Base-by-base conservation (phyloP, 2,113 vertebrate species). In the Corvus cornix region DNA sequence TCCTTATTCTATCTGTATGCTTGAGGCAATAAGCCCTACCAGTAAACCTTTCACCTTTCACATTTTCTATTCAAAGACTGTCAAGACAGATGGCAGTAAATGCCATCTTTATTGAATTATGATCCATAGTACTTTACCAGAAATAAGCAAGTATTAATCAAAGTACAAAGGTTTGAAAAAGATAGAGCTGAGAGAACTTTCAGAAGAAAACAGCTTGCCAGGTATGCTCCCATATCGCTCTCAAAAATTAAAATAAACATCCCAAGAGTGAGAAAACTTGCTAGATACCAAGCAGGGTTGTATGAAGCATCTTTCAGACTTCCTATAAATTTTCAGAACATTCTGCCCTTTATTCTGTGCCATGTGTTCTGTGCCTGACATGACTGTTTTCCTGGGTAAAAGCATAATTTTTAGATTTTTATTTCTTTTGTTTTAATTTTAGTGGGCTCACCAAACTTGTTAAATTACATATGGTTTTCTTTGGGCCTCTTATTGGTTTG, bases 121-220 rank as follows among this genome's bases (percentile, higher is more conserved):
- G 82, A 97, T 96, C 96, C 96, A 86, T 81, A 70, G 78, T 84
- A 87, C 95, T 97, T 97, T 95, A 94, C 82, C 77, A 80, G 69
- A 97, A 98, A 96, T 94, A 96, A 96, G 87, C 73, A 97, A 96
- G 89, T 92, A 94, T 97, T 97, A 97, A 97, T 97, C 95, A 97
- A 95, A 97, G 91, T 94, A 95, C 52, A 94, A 94, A 95, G 82
- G 82, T 93, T 87, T 94, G 67, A 93, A 85, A 94, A 92, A 90
- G 64, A 26, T 93, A 85, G 85, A 87, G 59, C n/a, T 17, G 4
- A 68, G 66, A 84, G 48, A 73, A 48, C 46, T 78, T 64, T 56
- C 16, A 43, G 70, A 80, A 83, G 76, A 84, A 90, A 66, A 63
- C 55, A 76, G 49, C 41, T 81, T 73, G 58, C 35, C 33, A 92